A percentile compares a stretch with the other conserved stretches of the same genome.
These are phyloP conservation scores for Rugalucina vietnamica DNA, from an alignment of 2,888 invertebrate genomes.

Conservation along the genomic window DNA sequence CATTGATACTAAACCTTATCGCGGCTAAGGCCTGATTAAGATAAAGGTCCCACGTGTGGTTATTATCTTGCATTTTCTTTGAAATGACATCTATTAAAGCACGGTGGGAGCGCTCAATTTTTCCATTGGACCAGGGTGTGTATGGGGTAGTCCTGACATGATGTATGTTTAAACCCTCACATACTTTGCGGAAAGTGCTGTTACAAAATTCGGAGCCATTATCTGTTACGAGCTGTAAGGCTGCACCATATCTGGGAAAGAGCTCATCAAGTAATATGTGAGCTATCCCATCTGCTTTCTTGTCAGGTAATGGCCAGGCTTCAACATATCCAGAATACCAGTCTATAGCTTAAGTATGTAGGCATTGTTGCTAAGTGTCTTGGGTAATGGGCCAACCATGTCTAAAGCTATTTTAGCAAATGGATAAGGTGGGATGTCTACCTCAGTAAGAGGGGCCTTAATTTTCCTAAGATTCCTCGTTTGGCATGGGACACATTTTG, in stretches of 20 bases:
- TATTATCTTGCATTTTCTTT: conserved; percentile 25
- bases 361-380: conserved; percentile 23
- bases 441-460: conserved; percentile 43
- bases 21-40: conserved; percentile 52
- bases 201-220: conserved; percentile 39
- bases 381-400: conserved; percentile 35
- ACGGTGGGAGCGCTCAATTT: conserved; percentile 36
- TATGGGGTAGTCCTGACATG: conserved; percentile 28
- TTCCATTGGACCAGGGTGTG: conserved; percentile 10
- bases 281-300: neutral
- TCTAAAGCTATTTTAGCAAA: conserved; percentile 45
- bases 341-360: conserved; percentile 30
- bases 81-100: conserved; percentile 27
- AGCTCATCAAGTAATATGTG: conserved; percentile 10
- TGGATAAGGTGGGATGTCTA: conserved; percentile 47
- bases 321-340: conserved; percentile 24
- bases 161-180: conserved; percentile 23
- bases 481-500: conserved; percentile 9
- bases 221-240: conserved; percentile 36
- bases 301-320: conserved; percentile 29
- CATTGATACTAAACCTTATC: conserved; percentile 43
- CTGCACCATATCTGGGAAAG: conserved; percentile 2
- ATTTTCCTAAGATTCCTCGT: conserved; percentile 7
- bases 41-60: conserved; percentile 45
- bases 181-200: conserved; percentile 11